Conservation (phyloP, 2,797 vertebrate species). For the Ctenosaura bakeri region DNA sequence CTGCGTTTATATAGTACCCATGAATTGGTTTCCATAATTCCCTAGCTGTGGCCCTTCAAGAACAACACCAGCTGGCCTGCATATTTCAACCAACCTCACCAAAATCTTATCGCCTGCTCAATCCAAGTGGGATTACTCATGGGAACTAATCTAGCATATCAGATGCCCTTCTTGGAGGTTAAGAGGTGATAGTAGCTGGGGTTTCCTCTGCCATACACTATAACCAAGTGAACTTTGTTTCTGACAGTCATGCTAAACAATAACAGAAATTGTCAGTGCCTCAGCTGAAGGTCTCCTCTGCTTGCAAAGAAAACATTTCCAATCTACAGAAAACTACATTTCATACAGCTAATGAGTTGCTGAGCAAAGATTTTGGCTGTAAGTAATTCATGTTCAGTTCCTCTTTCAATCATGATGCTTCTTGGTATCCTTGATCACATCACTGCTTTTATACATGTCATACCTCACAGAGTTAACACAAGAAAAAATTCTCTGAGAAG, state of each 20-base stretch:
- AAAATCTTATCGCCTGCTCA: background rate
- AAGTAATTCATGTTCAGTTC: background rate
- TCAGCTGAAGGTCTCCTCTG: background rate
- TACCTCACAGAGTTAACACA: background rate
- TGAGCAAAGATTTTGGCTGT: background rate
- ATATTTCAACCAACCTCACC: background rate
- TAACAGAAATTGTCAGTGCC: background rate
- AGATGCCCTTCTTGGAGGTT: background rate
- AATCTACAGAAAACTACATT: background rate
- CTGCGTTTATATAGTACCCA: background rate
- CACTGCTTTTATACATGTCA: background rate
- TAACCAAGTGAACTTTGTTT: background rate
- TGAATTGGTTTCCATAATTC: background rate
- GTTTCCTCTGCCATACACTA: background rate
- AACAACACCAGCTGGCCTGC: background rate
- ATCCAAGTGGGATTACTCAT: background rate
- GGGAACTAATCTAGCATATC: background rate
- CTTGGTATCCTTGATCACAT: background rate
- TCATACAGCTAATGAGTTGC: background rate
- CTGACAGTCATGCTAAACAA: background rate
- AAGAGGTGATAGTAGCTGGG: background rate
- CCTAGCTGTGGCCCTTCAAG: background rate
- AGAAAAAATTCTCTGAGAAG: background rate
- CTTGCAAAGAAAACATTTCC: background rate
- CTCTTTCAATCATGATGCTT: constrained; percentile 4